Evolutionary conservation across 2,888 invertebrate genomes (phyloP).

Genomic region (Pristionchus mayeri): DNA sequence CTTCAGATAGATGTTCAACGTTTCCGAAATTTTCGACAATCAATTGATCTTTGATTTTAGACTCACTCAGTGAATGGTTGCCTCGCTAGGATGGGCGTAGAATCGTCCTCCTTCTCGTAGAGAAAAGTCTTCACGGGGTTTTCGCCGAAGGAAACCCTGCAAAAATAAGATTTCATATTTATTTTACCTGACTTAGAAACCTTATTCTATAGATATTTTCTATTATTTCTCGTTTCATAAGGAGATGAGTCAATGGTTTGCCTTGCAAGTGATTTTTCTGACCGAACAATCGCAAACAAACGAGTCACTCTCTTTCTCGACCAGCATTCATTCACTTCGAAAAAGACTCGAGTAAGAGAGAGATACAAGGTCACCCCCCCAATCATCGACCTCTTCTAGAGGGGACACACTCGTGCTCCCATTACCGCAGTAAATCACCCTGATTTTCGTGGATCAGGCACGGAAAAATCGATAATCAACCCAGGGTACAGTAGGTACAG

Average conservation of each 20-base stretch:
- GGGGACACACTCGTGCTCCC: not conserved
- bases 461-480: not conserved
- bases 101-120: constrained; percentile 48
- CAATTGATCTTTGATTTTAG: not conserved
- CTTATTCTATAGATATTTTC: no score
- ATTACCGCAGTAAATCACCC: not conserved
- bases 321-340: not conserved
- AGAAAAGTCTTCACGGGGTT: constrained; percentile 50
- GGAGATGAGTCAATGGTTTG: no score
- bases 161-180: not conserved
- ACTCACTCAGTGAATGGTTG: constrained; percentile 49
- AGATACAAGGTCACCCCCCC: constrained; percentile 1
- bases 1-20: no score
- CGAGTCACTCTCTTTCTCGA: not conserved
- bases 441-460: not conserved
- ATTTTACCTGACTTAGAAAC: no score
- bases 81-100: constrained; percentile 30
- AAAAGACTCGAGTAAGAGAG: not conserved
- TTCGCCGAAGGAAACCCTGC: constrained; percentile 49
- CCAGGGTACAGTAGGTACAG: no score
- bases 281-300: no score
- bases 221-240: no score
- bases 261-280: no score
- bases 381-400: not conserved
- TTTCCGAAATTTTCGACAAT: no score